Base-by-base conservation (phyloP, 1,140 invertebrate species). In the Apis florea region DNA sequence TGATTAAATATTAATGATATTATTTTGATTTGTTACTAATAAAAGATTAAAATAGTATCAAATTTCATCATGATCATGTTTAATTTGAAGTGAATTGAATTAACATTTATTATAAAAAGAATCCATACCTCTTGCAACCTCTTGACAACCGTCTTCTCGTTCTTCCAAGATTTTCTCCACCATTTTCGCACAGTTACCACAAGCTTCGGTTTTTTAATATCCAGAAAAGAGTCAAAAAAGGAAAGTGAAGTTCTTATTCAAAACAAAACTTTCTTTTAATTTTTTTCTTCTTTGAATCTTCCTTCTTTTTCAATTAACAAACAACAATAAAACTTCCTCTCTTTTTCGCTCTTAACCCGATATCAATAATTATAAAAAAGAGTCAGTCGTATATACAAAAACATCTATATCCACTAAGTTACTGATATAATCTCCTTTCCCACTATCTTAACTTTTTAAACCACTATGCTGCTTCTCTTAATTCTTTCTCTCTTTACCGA, bases 311-410 rank as follows among this genome's bases (percentile, higher is more conserved):
- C 64, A 59, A 72, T 47, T 26, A 74, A 71, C 66, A 83, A 88
- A 84, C 88, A 90, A 40, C 19, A n/a, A 26, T 17, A 54, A 69
- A 74, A 81, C 59, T 63, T 26, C 49, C 79, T 24, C 54, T 56
- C 9, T 40, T n/a, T 76, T 17, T 15, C 70, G n/a, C n/a, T 51
- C n/a, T 17, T 67, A 58, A 68, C 8, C 86, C 80, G 88, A 77
- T 91, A 88, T 90, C 86, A 90, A 90, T 90, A 93, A 91, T 92
- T 89, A 90, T 93, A 94, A 93, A 94, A 94, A 93, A 93, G 91
- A 91, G 90, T 94, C 93, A 94, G 93, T 94, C 92, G 93, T 94
- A 93, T 94, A 90, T 94, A 94, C 93, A 94, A 93, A 92, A 91
- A 91, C 89, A 85, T 87, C 89, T 92, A 81, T 67, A 92, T 85